Evolutionary conservation across 2,888 invertebrate genomes (phyloP), one percentile per base, ranked within the genome.

Genomic region (Amphipoea lucens): DNA sequence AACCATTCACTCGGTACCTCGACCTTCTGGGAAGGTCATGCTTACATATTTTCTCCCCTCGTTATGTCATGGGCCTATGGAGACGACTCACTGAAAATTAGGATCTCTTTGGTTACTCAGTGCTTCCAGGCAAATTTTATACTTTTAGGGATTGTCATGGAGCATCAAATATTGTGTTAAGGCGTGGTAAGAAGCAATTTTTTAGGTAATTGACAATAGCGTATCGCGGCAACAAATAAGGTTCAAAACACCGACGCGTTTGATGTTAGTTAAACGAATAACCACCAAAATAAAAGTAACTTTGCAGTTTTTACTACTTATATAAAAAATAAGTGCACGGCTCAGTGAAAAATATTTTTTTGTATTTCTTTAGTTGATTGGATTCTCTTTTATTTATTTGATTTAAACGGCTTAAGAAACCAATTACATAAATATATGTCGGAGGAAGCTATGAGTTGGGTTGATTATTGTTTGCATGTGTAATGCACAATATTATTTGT

Each of bases 1-100:
- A 69, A 78, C 65, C 74, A 70, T 66, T 73, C 40, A 68, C 54
- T 57, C 23, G 40, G 51, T 20, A 66, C 72, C 80, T 75, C 80
- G 77, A 85, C 85, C 83, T 83, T 85, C 83, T 4, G 4, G 12
- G 83, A 82, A 79, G 83, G 85, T 73, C 83, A 65, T 67, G 79
- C 75, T 76, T 72, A 68, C 66, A 75, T 29, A 29, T 29, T 74
- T 73, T 67, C 69, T 42, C 42, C 63, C 75, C 75, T 81, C 62
- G 66, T 74, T 66, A 72, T 48, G 67, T 74, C 77, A 83, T 71
- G 83, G 74, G 70, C 29, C 63, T 57, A 7, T 78, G 79, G 77
- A 70, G 77, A 60, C 12, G 6, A 42, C 60, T 78, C 62, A 77
- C 70, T 74, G 62, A 51, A 29, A 48, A 63, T 63, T 69, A 82